These are phyloP conservation scores for Allygus modestus DNA, from an alignment of 2,888 invertebrate species.

Conservation along the genomic window DNA sequence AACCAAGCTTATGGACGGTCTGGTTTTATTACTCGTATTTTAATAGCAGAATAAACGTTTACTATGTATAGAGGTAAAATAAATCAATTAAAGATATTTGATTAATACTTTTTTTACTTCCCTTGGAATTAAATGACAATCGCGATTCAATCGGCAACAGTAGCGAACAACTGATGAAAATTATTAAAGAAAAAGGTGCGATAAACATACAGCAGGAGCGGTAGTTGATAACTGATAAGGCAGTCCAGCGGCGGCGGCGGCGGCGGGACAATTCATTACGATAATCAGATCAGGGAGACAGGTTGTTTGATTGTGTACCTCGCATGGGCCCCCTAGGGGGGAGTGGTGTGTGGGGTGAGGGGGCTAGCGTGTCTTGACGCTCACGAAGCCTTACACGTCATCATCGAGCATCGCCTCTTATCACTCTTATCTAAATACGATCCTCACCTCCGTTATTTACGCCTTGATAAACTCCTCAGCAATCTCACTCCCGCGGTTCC, in stretches of 20 bases:
- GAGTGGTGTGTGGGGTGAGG: neutral
- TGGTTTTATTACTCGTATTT: too few species aligned
- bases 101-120: too few species aligned
- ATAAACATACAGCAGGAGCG: slow-evolving; percentile 16
- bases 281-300: slow-evolving; percentile 23
- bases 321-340: neutral
- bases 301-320: slow-evolving; percentile 42
- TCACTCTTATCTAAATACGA: slow-evolving; percentile 50
- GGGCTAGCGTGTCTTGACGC: slow-evolving; percentile 2
- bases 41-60: too few species aligned
- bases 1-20: too few species aligned
- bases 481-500: neutral
- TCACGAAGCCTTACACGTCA: slow-evolving; percentile 1
- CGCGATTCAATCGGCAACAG: neutral
- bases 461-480: slow-evolving; percentile 39
- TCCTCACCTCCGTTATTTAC: slow-evolving; percentile 45
- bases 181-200: neutral
- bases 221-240: slow-evolving; percentile 14
- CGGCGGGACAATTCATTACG: slow-evolving; percentile 22
- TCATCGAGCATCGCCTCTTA: neutral
- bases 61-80: too few species aligned
- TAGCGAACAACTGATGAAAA: slow-evolving; percentile 1
- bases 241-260: neutral
- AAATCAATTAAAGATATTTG: too few species aligned
- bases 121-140: neutral